Conservation (phyloP, 2,888 invertebrate species). For the Pseudoips prasinana region DNA sequence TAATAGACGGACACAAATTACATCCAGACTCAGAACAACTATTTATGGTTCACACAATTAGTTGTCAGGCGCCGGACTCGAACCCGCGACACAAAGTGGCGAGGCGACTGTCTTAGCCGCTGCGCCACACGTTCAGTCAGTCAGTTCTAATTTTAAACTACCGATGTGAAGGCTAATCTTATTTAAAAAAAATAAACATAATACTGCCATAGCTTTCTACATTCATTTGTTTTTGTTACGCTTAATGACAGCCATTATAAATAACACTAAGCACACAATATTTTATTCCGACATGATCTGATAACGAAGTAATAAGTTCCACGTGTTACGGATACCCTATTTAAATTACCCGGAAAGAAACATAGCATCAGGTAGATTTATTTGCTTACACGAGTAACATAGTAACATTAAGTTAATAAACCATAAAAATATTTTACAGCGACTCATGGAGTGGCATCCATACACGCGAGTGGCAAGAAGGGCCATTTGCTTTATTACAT, state of each 20-base stretch:
- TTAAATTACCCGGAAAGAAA: slow-evolving; percentile 15
- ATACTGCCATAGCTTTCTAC: too few relatives aligned
- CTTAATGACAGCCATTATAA: slow-evolving; percentile 16
- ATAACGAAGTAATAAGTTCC: slow-evolving; percentile 24
- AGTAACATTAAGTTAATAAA: slow-evolving; percentile 52
- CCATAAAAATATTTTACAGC: slow-evolving; percentile 61
- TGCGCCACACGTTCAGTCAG: too few relatives aligned
- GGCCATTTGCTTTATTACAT: slow-evolving; percentile 72
- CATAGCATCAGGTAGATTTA: slow-evolving; percentile 32
- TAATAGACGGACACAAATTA: too few relatives aligned
- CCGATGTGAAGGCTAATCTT: too few relatives aligned
- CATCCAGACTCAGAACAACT: too few relatives aligned
- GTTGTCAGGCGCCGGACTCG: too few relatives aligned
- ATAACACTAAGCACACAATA: slow-evolving; percentile 31
- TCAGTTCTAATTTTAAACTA: too few relatives aligned
- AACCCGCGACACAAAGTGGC: too few relatives aligned
- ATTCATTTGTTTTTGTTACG: slow-evolving; percentile 28
- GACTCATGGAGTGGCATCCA: slow-evolving; percentile 49
- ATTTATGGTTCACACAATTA: too few relatives aligned
- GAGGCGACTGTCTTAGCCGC: too few relatives aligned
- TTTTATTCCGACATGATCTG: slow-evolving; percentile 27
- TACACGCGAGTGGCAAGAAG: slow-evolving; percentile 54
- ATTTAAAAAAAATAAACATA: too few relatives aligned
- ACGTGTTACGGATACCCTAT: slow-evolving; percentile 20
- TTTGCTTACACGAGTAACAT: slow-evolving; percentile 31